A percentile compares a stretch with the other conserved stretches of the same genome.
Evolutionary conservation across 2,888 invertebrate genomes (phyloP).

Genomic region (Hypolimnas misippus): DNA sequence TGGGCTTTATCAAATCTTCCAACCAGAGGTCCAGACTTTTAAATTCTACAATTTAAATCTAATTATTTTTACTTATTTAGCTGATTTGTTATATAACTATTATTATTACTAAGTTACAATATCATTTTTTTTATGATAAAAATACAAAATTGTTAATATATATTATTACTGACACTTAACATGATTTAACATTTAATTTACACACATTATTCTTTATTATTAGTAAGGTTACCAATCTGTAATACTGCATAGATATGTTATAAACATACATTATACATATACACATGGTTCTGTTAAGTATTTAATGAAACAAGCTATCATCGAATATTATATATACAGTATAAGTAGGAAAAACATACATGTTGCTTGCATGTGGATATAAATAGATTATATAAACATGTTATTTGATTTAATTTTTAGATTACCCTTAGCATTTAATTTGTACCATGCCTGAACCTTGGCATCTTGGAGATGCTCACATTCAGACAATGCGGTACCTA

Average conservation of each 20-base stretch:
- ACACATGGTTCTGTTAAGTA: neutral
- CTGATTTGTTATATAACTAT: neutral
- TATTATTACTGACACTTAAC: neutral
- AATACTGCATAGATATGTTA: neutral
- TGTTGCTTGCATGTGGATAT: no score
- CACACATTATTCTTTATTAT: neutral
- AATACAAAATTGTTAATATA: constrained; percentile 8
- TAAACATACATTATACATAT: neutral
- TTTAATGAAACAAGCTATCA: no score
- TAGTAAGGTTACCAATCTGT: neutral
- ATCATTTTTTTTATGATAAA: neutral
- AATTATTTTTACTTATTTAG: neutral
- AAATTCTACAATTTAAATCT: constrained; percentile 26
- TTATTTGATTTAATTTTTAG: no score
- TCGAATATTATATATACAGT: no score
- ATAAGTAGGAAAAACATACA: no score
- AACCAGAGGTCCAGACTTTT: constrained; percentile 69
- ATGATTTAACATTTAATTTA: neutral
- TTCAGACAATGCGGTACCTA: no score
- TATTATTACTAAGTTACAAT: constrained; percentile 2
- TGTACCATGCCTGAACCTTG: no score
- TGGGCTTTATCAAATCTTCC: constrained; percentile 65
- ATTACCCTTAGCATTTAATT: no score
- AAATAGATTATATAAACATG: no score
- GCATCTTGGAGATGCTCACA: neutral